A percentile compares a stretch with the other conserved stretches of the same genome.
Evolutionary conservation across 2,888 invertebrate species (phyloP).

Genomic region (Chydorus sphaericus): DNA sequence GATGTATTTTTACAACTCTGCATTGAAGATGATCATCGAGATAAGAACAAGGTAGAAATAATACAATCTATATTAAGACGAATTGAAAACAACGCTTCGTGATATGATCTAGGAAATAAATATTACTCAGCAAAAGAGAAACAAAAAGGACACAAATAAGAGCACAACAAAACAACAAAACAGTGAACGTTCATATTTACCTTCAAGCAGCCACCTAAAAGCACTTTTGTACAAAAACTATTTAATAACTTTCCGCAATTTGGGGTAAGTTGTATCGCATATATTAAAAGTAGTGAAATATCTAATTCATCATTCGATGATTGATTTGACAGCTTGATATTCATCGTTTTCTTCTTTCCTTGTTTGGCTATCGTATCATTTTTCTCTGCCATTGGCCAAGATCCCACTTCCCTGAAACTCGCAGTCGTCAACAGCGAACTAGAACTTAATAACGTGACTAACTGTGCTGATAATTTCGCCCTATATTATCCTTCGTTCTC

Average conservation of each 20-base stretch:
- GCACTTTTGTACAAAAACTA: not conserved
- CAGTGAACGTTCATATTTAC: not conserved
- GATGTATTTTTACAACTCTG: conserved; percentile 79
- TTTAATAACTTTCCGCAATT: too few species aligned
- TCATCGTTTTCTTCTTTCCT: conserved; percentile 30
- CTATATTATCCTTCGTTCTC: conserved; percentile 9
- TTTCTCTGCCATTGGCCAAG: conserved; percentile 26
- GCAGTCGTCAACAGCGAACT: conserved; percentile 30
- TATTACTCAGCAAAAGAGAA: too few species aligned
- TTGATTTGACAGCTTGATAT: conserved; percentile 17
- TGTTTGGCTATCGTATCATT: conserved; percentile 30
- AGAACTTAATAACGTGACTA: conserved; percentile 21
- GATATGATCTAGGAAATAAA: too few species aligned
- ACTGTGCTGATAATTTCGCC: conserved; percentile 3
- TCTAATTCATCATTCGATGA: not conserved
- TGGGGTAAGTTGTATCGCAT: too few species aligned
- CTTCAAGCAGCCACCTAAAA: not conserved
- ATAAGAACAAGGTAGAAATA: too few species aligned
- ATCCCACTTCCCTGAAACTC: conserved; percentile 25
- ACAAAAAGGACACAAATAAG: too few species aligned
- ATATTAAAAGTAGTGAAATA: too few species aligned
- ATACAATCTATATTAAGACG: too few species aligned
- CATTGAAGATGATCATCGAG: conserved; percentile 25
- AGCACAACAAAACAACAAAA: too few species aligned
- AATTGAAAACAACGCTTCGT: too few species aligned